Evolutionary conservation across 2,113 vertebrate genomes (phyloP).

Genomic region (Cottus gobio): DNA sequence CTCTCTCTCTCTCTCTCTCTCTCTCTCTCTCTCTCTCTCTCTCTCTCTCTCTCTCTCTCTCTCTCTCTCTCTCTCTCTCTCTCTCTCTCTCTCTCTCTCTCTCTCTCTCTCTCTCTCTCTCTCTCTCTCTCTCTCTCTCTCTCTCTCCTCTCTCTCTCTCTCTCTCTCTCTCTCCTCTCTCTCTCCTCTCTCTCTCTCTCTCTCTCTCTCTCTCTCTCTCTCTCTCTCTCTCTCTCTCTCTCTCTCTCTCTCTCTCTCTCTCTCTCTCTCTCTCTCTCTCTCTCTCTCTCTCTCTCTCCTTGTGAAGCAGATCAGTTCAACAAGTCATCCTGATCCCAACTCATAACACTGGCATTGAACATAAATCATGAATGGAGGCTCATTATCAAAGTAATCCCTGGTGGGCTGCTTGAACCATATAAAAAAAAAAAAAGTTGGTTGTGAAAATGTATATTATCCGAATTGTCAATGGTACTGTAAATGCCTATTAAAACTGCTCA

Average conservation of each 20-base stretch:
- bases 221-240: background rate
- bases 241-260: background rate
- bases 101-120: background rate
- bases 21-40: conserved; percentile 5
- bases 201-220: background rate
- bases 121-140: background rate
- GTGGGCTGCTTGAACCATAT: too few relatives aligned
- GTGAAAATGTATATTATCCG: background rate
- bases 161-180: background rate
- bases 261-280: background rate
- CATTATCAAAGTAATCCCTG: too few relatives aligned
- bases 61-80: background rate
- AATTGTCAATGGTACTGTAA: too few relatives aligned
- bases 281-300: conserved; percentile 3
- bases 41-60: background rate
- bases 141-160: background rate
- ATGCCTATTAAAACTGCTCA: background rate
- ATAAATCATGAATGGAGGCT: too few relatives aligned
- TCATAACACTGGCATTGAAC: too few relatives aligned
- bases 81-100: conserved; percentile 7
- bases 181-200: conserved; percentile 2
- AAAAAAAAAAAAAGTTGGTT: background rate
- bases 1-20: background rate
- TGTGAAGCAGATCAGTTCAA: too few relatives aligned
- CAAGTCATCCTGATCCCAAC: too few relatives aligned